A percentile compares a stretch with the other conserved stretches of the same genome.
Conservation (phyloP, 35 echinoderm and acorn worm genomes). For the Nesometra sesokonis region DNA sequence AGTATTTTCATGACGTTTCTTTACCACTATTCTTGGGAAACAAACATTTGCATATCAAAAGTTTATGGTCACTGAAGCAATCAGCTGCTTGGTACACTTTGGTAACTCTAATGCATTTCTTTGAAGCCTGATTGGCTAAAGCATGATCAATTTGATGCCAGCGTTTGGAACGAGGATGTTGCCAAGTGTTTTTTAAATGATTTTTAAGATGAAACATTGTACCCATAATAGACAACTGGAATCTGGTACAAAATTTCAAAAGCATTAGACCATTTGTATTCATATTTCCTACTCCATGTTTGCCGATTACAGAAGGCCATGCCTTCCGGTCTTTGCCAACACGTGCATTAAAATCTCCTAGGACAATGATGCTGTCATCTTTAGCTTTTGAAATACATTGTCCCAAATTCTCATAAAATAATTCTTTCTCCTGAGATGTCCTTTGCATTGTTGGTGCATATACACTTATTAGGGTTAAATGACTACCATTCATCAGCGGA, state of each 20-base stretch:
- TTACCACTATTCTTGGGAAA: too few species aligned
- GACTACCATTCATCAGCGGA: neutral
- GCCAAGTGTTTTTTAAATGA: slow-evolving; percentile 42
- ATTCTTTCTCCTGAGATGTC: neutral
- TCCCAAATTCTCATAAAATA: neutral
- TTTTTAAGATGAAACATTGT: slow-evolving; percentile 31
- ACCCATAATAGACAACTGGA: slow-evolving; percentile 26
- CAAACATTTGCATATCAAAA: too few species aligned
- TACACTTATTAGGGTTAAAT: too few species aligned
- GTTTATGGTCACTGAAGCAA: too few species aligned
- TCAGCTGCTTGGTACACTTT: too few species aligned
- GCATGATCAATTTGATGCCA: slow-evolving; percentile 52
- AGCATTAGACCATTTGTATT: slow-evolving; percentile 43
- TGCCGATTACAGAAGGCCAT: neutral
- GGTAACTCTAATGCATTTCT: too few species aligned
- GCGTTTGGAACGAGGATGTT: slow-evolving; percentile 43
- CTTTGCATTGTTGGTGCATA: neutral
- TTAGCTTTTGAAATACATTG: neutral
- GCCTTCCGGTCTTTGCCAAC: neutral
- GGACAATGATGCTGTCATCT: neutral
- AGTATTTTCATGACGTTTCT: too few species aligned
- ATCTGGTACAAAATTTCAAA: slow-evolving; percentile 22
- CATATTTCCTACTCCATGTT: slow-evolving; percentile 31
- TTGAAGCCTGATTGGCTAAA: too few species aligned
- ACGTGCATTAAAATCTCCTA: slow-evolving; percentile 28